These are phyloP conservation scores for Euzetes globulus DNA, from an alignment of 2,888 invertebrate genomes.

Conservation along the genomic window DNA sequence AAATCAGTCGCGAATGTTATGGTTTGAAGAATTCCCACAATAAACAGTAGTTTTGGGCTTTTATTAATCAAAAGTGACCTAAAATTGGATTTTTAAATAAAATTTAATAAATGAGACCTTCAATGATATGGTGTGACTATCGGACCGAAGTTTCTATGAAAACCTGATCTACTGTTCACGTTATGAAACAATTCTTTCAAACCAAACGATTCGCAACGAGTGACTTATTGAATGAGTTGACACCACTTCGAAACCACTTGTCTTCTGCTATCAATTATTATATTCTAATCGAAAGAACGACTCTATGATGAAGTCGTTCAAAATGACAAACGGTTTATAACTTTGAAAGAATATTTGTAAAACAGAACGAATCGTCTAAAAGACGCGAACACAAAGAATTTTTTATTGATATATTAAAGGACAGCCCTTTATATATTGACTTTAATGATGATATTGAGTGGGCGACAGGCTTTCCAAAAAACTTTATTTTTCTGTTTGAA, in stretches of 20 bases:
- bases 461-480: too few species aligned
- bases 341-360: not conserved
- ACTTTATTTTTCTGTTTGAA: too few species aligned
- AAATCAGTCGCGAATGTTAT: not conserved
- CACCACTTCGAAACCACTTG: not conserved
- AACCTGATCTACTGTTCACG: not conserved
- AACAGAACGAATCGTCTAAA: too few species aligned
- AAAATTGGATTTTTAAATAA: not conserved
- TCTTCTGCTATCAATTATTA: not conserved
- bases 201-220: conserved; percentile 16
- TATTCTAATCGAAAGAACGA: not conserved
- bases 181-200: not conserved
- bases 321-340: too few species aligned
- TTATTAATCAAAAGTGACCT: not conserved
- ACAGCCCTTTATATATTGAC: too few species aligned
- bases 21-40: conserved; percentile 17
- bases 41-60: not conserved
- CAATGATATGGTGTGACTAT: not conserved
- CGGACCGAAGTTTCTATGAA: not conserved
- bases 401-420: too few species aligned
- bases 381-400: too few species aligned
- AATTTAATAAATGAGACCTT: not conserved
- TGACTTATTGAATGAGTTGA: conserved; percentile 6
- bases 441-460: too few species aligned
- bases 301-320: too few species aligned